Percentiles rank a stretch among this genome's conserved stretches.
Evolutionary conservation across 2,113 vertebrate species (phyloP).

Genomic region (Lampris megalopsis): DNA sequence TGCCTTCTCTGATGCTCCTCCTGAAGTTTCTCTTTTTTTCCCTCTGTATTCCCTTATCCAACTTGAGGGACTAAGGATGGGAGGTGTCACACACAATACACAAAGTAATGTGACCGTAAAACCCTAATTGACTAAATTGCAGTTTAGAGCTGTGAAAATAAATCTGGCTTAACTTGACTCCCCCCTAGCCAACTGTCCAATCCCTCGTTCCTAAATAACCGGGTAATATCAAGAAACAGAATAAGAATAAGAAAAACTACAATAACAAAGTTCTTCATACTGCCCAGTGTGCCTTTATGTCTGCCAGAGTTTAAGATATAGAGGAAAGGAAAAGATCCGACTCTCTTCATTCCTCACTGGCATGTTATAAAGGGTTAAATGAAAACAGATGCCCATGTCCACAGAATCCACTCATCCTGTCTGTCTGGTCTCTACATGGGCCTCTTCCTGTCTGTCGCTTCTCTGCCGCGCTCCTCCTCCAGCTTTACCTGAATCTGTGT

Average conservation of each 20-base stretch:
- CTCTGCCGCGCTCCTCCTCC: constrained; percentile 2
- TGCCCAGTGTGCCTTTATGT: background rate
- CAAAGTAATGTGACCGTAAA: no score
- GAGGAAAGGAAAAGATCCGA: background rate
- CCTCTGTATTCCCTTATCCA: no score
- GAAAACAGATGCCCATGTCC: constrained; percentile 65
- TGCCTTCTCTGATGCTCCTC: no score
- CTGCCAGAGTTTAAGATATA: background rate
- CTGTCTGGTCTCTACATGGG: constrained; percentile 57
- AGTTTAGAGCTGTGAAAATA: no score
- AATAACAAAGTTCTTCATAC: background rate
- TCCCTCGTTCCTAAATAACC: no score
- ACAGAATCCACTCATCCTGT: constrained; percentile 32
- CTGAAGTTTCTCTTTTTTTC: no score
- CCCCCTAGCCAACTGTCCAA: no score
- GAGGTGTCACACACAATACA: no score
- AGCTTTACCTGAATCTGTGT: constrained; percentile 25
- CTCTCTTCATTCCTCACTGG: constrained; percentile 21
- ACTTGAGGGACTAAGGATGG: no score
- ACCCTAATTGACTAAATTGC: no score
- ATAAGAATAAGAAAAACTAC: background rate
- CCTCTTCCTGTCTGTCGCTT: constrained; percentile 63
- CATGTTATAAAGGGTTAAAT: constrained; percentile 73
- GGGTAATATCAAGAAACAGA: background rate
- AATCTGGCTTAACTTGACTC: no score